Base-by-base conservation (phyloP, 1,140 invertebrate genomes). In the Drusus annulatus region DNA sequence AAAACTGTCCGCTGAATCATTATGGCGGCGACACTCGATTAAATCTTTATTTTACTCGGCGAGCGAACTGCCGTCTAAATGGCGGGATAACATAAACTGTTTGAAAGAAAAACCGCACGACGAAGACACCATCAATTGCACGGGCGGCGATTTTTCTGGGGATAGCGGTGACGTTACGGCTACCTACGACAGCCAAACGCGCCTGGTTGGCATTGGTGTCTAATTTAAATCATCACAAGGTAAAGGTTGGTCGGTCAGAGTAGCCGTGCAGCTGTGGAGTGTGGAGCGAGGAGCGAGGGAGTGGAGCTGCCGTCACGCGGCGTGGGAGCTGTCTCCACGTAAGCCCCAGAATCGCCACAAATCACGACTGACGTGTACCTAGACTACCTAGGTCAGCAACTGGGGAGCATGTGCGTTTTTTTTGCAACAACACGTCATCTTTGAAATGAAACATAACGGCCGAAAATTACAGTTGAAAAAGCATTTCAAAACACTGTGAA, bases 1-100 rank as follows among this genome's bases (percentile, higher is more conserved):
- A 65, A 68, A 36, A 80, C 8, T 3, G 81, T 76, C 52, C 60
- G 77, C 16, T 69, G 78, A 16, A 83, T 76, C 78, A 83, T 83
- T 15, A n/a, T 28, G 16, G 3, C 7, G n/a, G n/a, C 45, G 25
- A 78, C 36, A 68, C 50, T 65, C 36, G 16, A 78, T 21, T 36
- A 28, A 60, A 56, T 19, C n/a, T n/a, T 17, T 62, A 36, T 19
- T 23, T 60, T 36, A 45, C n/a, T 23, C 23, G 23, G 16, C 74
- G 15, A 60, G n/a, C 28, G 74, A 17, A 45, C 28, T 17, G 21
- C 74, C 23, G 21, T n/a, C 5, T 23, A 45, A 28, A 21, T 28
- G 28, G 58, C 36, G 23, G 17, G 74, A 21, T 31, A 23, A 60
- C 15, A 15, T 21, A 21, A 73, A 50, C 31, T 51, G 68, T 23